Evolutionary conservation across 1,140 invertebrate species (phyloP).

Genomic region (Dufourea novaeangliae): DNA sequence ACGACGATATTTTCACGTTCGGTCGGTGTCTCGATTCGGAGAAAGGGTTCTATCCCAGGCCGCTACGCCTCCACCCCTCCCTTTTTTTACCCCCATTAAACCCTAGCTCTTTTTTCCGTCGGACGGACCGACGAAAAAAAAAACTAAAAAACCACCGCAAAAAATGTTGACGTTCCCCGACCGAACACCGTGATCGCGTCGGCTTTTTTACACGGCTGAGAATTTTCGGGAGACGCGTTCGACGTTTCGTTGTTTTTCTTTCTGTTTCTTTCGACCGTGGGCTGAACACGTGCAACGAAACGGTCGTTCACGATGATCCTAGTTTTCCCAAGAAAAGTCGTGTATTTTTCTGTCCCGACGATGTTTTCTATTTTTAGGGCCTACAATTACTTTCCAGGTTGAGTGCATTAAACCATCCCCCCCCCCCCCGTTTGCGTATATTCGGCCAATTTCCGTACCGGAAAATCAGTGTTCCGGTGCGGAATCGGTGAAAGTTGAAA

Average conservation of each 20-base stretch:
- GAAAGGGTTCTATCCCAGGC: constrained; percentile 5
- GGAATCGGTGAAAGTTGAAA: constrained; percentile 13
- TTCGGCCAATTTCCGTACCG: too few relatives aligned
- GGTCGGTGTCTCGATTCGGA: background rate
- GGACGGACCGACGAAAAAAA: background rate
- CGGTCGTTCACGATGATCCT: too few relatives aligned
- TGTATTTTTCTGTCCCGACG: too few relatives aligned
- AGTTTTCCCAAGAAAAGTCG: background rate
- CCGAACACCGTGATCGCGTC: background rate
- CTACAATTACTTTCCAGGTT: background rate
- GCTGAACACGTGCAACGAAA: constrained; percentile 10
- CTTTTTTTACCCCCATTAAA: background rate
- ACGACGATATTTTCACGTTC: background rate
- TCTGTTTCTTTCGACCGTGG: background rate
- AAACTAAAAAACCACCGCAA: background rate
- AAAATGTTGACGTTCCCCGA: background rate
- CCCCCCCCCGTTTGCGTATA: background rate
- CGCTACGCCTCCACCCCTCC: background rate
- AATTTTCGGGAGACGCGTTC: background rate
- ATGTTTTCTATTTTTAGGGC: background rate
- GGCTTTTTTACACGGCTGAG: constrained; percentile 3
- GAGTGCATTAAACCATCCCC: too few relatives aligned
- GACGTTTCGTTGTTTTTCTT: background rate
- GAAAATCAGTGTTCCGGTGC: background rate
- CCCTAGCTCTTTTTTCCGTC: background rate